Conservation (phyloP, 2,888 invertebrate species). For the Rutpela maculata region DNA sequence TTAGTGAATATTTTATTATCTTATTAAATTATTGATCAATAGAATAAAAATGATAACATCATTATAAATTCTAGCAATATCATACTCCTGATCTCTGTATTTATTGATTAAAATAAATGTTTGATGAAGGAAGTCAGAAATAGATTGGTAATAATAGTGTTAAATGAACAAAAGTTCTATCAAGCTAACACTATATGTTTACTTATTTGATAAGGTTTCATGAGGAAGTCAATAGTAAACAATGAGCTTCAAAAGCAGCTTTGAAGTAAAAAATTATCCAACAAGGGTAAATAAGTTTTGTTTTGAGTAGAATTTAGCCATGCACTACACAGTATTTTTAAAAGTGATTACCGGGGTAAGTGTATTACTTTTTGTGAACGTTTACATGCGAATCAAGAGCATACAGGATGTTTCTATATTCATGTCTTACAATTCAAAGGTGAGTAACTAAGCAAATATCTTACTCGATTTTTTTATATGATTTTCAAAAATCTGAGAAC, state of each 20-base stretch:
- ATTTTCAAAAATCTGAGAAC: no score
- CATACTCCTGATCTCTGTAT: slow-evolving; percentile 10
- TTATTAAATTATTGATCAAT: slow-evolving; percentile 4
- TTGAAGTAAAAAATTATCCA: slow-evolving; percentile 16
- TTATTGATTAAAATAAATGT: slow-evolving; percentile 35
- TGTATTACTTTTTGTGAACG: background rate
- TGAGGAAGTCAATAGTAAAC: background rate
- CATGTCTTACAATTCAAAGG: background rate
- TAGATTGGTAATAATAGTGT: slow-evolving; percentile 26
- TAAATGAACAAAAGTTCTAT: background rate
- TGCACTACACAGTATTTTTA: slow-evolving; percentile 11
- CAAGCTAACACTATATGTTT: background rate
- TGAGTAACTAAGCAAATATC: background rate
- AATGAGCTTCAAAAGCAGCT: background rate
- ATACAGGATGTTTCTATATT: background rate
- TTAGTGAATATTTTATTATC: background rate
- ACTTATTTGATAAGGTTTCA: slow-evolving; percentile 5
- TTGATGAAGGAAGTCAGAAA: slow-evolving; percentile 28
- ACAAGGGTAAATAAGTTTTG: slow-evolving; percentile 34
- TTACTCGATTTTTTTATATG: no score
- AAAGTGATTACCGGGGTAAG: background rate
- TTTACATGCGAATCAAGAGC: background rate
- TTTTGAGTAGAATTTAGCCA: background rate
- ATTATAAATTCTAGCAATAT: slow-evolving; percentile 30
- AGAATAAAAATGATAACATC: slow-evolving; percentile 3